Percentiles rank a stretch among this genome's conserved stretches.
phyloP scores from a whole-genome alignment of 2,888 invertebrate genomes.

The Dendrolimus houi region DNA sequence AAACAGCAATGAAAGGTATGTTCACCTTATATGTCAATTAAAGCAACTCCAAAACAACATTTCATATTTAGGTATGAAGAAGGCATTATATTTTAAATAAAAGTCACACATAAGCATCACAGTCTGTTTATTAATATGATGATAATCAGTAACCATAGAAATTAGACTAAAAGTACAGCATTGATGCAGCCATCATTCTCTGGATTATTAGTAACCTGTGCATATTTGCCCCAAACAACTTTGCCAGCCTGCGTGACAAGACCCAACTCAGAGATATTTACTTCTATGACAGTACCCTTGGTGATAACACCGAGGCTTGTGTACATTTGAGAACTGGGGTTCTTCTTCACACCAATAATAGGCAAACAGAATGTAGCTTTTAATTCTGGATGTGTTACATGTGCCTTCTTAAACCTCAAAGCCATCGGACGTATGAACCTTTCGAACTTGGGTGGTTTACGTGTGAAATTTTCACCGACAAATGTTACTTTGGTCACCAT shows the following conservation, averaged over 20 bases:
- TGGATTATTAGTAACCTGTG: conserved; percentile 99
- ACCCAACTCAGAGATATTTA: conserved; percentile 98
- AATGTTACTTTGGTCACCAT: conserved; percentile 99
- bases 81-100: no score
- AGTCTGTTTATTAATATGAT: background rate
- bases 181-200: conserved; percentile 99
- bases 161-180: conserved; percentile 95
- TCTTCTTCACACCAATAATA: conserved; percentile 99
- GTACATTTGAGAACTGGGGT: conserved; percentile 98
- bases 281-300: conserved; percentile 98
- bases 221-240: conserved; percentile 99
- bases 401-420: conserved; percentile 96
- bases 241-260: conserved; percentile 99
- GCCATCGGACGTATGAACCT: conserved; percentile 99
- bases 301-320: conserved; percentile 98
- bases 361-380: conserved; percentile 98
- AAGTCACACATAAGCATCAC: background rate
- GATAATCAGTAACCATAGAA: conserved; percentile 6
- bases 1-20: no score
- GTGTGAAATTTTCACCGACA: conserved; percentile 98
- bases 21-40: no score
- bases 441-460: conserved; percentile 99
- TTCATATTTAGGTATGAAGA: no score
- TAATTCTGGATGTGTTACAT: conserved; percentile 99
- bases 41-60: no score